Conservation (phyloP, 2,888 invertebrate species). For the Syrista parreyssii region DNA sequence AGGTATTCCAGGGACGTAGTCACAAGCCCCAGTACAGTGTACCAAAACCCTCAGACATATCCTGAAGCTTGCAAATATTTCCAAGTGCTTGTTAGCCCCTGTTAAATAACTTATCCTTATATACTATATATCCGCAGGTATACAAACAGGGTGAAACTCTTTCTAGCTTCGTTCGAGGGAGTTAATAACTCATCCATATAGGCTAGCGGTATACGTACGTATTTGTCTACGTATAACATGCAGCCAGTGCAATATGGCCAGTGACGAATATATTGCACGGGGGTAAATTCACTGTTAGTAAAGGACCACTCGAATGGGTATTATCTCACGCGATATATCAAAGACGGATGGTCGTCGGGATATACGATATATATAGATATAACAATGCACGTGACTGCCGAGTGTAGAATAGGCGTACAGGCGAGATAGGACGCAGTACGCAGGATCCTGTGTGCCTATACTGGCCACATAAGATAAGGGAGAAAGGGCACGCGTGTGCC, state of each 20-base stretch:
- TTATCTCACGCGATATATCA: neutral
- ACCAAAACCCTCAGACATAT: neutral
- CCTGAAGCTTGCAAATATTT: neutral
- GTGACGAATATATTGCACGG: neutral
- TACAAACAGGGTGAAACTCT: neutral
- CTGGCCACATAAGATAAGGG: conserved; percentile 39
- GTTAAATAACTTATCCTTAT: neutral
- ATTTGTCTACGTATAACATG: neutral
- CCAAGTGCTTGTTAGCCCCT: neutral
- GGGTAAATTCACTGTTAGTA: neutral
- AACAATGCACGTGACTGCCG: neutral
- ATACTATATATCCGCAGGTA: neutral
- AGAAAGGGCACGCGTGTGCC: conserved; percentile 41
- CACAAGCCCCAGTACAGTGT: neutral
- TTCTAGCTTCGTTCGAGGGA: neutral
- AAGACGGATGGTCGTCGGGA: conserved; percentile 3
- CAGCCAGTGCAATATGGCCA: neutral
- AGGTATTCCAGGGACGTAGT: neutral
- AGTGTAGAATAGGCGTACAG: neutral
- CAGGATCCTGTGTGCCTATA: neutral
- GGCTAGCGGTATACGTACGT: neutral
- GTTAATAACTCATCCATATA: neutral
- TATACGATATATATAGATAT: neutral
- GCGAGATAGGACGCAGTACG: neutral
- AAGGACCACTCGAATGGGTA: neutral